Evolutionary conservation across 2,888 invertebrate species (phyloP).

Genomic region (Monopis laevigella): DNA sequence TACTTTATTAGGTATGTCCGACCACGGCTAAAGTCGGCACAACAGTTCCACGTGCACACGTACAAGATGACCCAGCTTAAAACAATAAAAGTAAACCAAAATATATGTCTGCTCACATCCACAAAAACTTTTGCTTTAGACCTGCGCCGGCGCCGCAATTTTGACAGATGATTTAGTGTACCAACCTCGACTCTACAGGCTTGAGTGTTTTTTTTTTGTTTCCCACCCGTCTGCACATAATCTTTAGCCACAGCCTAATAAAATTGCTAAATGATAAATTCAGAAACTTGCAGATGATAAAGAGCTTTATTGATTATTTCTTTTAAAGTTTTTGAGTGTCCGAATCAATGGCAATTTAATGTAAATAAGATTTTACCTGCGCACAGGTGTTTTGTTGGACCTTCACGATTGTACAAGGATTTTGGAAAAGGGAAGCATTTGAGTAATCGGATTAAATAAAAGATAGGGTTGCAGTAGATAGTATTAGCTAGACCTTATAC

Average conservation of each 20-base stretch:
- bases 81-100: no score
- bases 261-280: not conserved
- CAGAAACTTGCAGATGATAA: not conserved
- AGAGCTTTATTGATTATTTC: conserved; percentile 1
- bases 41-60: no score
- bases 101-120: no score
- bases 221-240: conserved; percentile 12
- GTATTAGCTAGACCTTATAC: no score
- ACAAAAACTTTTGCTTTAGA: not conserved
- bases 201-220: conserved; percentile 15
- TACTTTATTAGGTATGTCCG: no score
- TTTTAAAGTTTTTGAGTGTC: conserved; percentile 4
- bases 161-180: conserved; percentile 44
- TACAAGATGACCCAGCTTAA: no score
- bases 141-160: conserved; percentile 29
- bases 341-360: conserved; percentile 9
- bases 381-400: conserved; percentile 12
- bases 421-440: no score
- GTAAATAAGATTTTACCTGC: conserved; percentile 11
- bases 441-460: no score
- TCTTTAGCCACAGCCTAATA: conserved; percentile 4
- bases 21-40: no score
- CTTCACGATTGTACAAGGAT: no score
- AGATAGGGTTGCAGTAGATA: no score
- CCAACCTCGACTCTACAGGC: conserved; percentile 23